Base-by-base conservation (phyloP, 2,797 vertebrate species). In the Acanthurus tractus region DNA sequence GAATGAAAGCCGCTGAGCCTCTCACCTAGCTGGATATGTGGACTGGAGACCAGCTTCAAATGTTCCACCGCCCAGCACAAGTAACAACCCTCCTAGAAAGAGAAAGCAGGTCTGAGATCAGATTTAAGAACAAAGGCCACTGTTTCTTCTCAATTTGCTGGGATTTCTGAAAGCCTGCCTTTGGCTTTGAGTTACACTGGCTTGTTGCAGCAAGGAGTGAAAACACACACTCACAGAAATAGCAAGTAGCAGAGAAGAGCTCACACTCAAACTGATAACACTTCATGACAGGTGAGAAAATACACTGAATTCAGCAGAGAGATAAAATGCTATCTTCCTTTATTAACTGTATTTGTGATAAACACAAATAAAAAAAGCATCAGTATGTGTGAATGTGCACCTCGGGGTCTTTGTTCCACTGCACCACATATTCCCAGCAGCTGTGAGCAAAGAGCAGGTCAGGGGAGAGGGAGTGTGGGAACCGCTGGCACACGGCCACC, bases 321-420 rank as follows among this genome's bases (percentile, higher is more conserved):
- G 1, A 17, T 52, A 18, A 63, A 23, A 55, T 5, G 2, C 0
- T 4, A 8, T 63, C 40, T 63, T 53, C 6, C 25, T 29, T 29
- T 29, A 4, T 29, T 29, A 29, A 29, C 25, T 29, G 25, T 29
- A 29, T 29, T 4, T 29, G 5, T 29, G 25, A 29, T 29, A 29
- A 29, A 29, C 2, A 29, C 25, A 29, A 29, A 3, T 29, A 29
- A 29, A 29, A 29, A 29, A 29, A 4, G 25, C 25, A 29, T 29
- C 14, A 61, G 17, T 13, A 29, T 23, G 22, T 40, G 25, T 62
- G 45, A 63, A 3, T 65, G 44, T 63, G 88, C 81, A 98, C 98
- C 98, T 99, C 98, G 0, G 97, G 96, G 88, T 99, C 97, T 89
- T 97, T 98, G 91, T 99, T 99, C 98, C 98, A 99, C 89, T 99